Conservation (phyloP, 1,140 invertebrate genomes). For the Halesus radiatus region DNA sequence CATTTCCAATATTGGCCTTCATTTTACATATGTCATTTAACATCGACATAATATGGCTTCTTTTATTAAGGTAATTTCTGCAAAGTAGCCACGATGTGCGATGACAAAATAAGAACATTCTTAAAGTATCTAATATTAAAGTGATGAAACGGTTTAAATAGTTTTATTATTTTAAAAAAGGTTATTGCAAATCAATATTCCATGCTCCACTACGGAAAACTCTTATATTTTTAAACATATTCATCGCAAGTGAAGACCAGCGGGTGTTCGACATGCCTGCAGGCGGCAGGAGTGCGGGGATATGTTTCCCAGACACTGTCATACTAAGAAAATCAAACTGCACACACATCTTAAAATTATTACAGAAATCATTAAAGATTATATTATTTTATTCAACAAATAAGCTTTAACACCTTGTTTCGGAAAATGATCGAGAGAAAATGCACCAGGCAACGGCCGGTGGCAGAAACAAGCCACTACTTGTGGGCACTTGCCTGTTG, state of each 20-base stretch:
- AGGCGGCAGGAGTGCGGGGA: neutral
- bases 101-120: too few relatives aligned
- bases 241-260: too few relatives aligned
- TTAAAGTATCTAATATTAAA: too few relatives aligned
- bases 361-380: slow-evolving; percentile 29
- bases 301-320: slow-evolving; percentile 20
- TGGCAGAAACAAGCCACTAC: too few relatives aligned
- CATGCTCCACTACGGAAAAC: slow-evolving; percentile 33
- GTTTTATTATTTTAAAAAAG: neutral
- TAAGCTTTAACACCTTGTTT: slow-evolving; percentile 45
- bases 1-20: too few relatives aligned
- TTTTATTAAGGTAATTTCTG: too few relatives aligned
- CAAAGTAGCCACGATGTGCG: too few relatives aligned
- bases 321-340: slow-evolving; percentile 45
- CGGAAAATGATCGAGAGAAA: slow-evolving; percentile 13
- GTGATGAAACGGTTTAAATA: neutral
- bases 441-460: slow-evolving; percentile 30
- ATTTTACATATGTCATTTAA: too few relatives aligned
- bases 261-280: too few relatives aligned
- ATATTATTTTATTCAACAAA: slow-evolving; percentile 33
- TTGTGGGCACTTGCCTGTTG: slow-evolving; percentile 8
- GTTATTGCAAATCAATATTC: slow-evolving; percentile 13
- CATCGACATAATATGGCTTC: too few relatives aligned
- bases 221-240: neutral
- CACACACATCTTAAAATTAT: slow-evolving; percentile 44